Percentiles rank a stretch among this genome's conserved stretches.
Evolutionary conservation across 2,797 vertebrate species (phyloP).

Genomic region (Ctenopoma multispine): DNA sequence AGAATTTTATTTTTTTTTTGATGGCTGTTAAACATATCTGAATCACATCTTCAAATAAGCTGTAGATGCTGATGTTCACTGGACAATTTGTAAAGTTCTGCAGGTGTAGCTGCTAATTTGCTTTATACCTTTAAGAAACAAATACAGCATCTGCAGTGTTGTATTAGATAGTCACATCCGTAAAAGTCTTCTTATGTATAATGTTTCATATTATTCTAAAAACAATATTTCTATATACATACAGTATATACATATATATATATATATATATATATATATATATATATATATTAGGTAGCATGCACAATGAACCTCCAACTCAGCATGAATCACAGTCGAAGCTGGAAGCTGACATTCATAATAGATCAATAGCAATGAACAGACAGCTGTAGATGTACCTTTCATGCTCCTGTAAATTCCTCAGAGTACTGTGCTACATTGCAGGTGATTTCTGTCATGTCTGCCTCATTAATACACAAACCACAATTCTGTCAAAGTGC

Average conservation of each 20-base stretch:
- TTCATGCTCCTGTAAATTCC: conserved; percentile 69
- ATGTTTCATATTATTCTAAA: no score
- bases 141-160: not conserved
- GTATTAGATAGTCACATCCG: not conserved
- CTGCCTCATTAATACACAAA: conserved; percentile 68
- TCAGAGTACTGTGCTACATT: conserved; percentile 66
- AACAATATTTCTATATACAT: no score
- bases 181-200: no score
- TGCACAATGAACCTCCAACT: conserved; percentile 23
- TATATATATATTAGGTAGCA: not conserved
- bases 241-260: no score
- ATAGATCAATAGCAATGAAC: conserved; percentile 68
- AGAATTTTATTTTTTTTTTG: conserved; percentile 6
- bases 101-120: not conserved
- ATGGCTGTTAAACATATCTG: not conserved
- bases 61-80: not conserved
- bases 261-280: no score
- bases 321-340: conserved; percentile 36
- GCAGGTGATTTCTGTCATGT: conserved; percentile 54
- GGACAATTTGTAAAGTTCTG: not conserved
- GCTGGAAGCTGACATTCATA: conserved; percentile 65
- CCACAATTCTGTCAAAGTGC: conserved; percentile 55
- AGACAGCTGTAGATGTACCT: conserved; percentile 68
- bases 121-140: not conserved
- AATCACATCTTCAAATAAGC: not conserved